Percentiles rank a stretch among this genome's conserved stretches.
Conservation (phyloP, 1,140 invertebrate species). For the Anastatus disparis region DNA sequence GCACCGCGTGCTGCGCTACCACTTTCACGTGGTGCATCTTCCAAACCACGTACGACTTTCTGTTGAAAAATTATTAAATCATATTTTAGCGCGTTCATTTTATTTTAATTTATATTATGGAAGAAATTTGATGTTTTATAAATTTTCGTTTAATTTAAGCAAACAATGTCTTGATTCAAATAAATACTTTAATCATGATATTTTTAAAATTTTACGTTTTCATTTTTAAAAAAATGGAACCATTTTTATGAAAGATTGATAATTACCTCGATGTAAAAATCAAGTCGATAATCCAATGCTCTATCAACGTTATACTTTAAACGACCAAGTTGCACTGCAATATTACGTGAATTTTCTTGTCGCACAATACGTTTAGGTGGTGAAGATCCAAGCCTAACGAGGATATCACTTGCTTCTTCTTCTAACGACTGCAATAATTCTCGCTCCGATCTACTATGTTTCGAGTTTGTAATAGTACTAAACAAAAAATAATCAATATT, state of each 20-base stretch:
- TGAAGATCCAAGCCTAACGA: conserved; percentile 54
- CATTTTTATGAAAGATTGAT: no score
- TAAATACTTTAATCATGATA: no score
- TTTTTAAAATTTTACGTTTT: no score
- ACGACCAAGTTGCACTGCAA: conserved; percentile 50
- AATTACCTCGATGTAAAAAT: conserved; percentile 62
- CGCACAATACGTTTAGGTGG: conserved; percentile 55
- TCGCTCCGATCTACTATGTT: conserved; percentile 48
- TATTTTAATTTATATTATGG: no score
- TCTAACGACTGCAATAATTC: conserved; percentile 56
- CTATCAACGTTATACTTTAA: conserved; percentile 54
- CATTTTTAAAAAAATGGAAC: no score
- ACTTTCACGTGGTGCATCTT: conserved; percentile 55
- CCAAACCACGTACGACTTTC: conserved; percentile 58
- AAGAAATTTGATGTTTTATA: no score
- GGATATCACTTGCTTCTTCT: conserved; percentile 55
- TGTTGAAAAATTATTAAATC: no score
- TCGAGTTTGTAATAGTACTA: no score
- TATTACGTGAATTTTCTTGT: conserved; percentile 48
- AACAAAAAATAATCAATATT: neutral
- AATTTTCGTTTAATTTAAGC: no score
- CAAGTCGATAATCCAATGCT: conserved; percentile 55
- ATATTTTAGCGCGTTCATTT: no score
- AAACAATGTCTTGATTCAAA: no score
- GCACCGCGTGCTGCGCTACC: conserved; percentile 56